Evolutionary conservation across 2,797 vertebrate species (phyloP).

Genomic region (Sus cebifrons): DNA sequence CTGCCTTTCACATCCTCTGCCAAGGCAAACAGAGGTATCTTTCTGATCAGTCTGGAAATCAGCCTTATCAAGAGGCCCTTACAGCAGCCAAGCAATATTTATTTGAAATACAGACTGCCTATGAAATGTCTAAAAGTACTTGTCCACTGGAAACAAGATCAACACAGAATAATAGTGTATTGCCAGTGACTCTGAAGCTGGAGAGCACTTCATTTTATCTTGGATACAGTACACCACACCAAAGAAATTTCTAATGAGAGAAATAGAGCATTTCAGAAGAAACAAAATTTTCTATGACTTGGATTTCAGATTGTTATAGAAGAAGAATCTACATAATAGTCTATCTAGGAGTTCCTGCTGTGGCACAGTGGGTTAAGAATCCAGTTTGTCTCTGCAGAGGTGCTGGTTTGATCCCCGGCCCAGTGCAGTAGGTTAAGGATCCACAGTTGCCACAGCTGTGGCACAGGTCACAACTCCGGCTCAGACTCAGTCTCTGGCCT

Average conservation of each 20-base stretch:
- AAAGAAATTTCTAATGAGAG: constrained; percentile 37
- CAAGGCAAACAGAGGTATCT: constrained; percentile 64
- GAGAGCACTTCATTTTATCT: constrained; percentile 56
- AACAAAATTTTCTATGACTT: neutral
- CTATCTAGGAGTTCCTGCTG: too few relatives aligned
- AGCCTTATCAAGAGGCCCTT: constrained; percentile 70
- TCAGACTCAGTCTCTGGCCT: too few relatives aligned
- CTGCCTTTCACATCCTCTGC: neutral
- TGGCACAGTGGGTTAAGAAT: too few relatives aligned
- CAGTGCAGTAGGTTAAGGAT: too few relatives aligned
- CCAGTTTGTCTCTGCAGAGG: too few relatives aligned
- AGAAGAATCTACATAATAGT: neutral
- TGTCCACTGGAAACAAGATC: constrained; percentile 71
- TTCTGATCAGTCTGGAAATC: constrained; percentile 75
- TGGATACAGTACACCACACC: neutral
- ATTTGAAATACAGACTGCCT: constrained; percentile 69
- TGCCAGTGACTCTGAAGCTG: constrained; percentile 11
- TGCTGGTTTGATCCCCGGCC: too few relatives aligned
- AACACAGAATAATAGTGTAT: constrained; percentile 56
- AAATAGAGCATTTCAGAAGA: constrained; percentile 28
- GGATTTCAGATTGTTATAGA: neutral
- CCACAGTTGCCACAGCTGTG: too few relatives aligned
- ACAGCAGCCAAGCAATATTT: constrained; percentile 68
- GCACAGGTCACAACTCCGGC: too few relatives aligned
- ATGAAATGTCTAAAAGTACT: constrained; percentile 67